phyloP scores from a whole-genome alignment of 2,797 vertebrate genomes.

The Cheirogaleus major region DNA sequence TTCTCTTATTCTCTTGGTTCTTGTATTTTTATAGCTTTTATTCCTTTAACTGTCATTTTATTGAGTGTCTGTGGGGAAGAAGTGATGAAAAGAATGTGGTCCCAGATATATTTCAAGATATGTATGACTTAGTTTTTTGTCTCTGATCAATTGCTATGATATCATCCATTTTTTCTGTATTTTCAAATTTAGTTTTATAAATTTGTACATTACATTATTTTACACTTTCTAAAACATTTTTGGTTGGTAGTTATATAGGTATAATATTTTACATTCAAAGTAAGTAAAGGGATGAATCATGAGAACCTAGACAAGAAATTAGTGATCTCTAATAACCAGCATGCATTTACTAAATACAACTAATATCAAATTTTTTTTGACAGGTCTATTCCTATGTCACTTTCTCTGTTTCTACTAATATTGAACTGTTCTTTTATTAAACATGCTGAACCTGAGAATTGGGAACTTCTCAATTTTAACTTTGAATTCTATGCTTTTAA shows the following conservation, averaged over 20 bases:
- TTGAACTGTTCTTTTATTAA: not conserved
- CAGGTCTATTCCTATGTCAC: not conserved
- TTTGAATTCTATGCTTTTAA: not conserved
- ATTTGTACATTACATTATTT: constrained; percentile 4
- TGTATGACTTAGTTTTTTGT: not conserved
- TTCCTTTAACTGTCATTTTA: constrained; percentile 46
- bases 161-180: not conserved
- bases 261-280: not conserved
- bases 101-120: constrained; percentile 8
- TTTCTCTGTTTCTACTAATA: not conserved
- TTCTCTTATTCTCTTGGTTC: constrained; percentile 13
- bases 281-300: constrained; percentile 3
- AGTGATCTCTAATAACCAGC: not conserved
- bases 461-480: not conserved
- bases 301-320: not conserved
- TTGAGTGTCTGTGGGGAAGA: constrained; percentile 33
- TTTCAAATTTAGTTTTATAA: constrained; percentile 30
- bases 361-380: not conserved
- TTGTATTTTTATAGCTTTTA: constrained; percentile 48
- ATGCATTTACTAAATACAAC: not conserved
- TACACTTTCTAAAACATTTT: not conserved
- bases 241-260: not conserved
- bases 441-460: not conserved
- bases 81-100: not conserved
- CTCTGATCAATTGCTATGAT: not conserved